phyloP scores from a whole-genome alignment of 1,140 invertebrate species.

The Orchesella cincta region DNA sequence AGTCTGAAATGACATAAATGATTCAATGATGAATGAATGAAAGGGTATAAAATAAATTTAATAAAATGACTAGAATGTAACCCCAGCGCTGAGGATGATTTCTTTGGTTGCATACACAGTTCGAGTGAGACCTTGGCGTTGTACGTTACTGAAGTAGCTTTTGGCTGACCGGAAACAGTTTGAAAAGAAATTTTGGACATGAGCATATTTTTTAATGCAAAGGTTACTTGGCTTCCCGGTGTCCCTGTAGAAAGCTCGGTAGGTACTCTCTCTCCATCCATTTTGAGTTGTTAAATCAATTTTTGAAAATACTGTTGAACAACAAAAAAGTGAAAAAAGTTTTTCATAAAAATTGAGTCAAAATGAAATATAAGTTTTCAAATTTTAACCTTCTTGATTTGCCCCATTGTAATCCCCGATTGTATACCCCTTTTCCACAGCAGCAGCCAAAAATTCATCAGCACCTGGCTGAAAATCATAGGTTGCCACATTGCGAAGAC shows the following conservation, averaged over 20 bases:
- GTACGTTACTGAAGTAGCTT: no score
- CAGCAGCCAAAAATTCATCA: constrained; percentile 52
- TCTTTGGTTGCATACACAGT: no score
- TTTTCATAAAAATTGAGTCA: no score
- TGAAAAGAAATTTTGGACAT: not conserved
- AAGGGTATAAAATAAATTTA: no score
- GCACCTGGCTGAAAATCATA: constrained; percentile 50
- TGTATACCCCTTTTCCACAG: constrained; percentile 59
- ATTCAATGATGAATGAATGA: no score
- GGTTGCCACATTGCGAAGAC: not conserved
- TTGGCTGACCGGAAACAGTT: not conserved
- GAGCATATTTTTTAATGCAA: not conserved
- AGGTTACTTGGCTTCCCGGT: not conserved
- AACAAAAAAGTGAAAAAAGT: no score
- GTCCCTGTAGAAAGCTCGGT: constrained; percentile 22
- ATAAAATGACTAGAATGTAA: no score
- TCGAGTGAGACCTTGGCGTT: no score
- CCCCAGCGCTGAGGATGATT: no score
- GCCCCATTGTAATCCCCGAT: constrained; percentile 61
- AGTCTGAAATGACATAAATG: no score
- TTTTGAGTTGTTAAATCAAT: constrained; percentile 3
- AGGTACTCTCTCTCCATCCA: constrained; percentile 19
- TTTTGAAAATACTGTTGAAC: not conserved
- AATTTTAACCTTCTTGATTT: constrained; percentile 47
- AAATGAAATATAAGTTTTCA: no score